phyloP scores from a whole-genome alignment of 2,888 invertebrate species.

The Nomada lathburiana region DNA sequence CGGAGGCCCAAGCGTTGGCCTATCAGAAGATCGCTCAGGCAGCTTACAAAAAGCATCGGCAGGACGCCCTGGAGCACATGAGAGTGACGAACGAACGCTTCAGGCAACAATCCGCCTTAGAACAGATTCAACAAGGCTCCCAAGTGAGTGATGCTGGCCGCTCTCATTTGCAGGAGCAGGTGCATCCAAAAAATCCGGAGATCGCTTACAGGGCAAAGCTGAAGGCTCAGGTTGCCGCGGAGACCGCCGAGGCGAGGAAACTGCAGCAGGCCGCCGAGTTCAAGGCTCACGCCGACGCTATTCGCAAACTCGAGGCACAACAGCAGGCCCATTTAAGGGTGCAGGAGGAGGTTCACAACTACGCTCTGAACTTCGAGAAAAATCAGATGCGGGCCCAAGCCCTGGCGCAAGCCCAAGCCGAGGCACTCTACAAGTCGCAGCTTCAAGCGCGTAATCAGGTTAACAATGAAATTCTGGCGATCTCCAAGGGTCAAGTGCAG shows the following conservation, averaged over 20 bases:
- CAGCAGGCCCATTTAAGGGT: constrained; percentile 80
- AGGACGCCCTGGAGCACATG: constrained; percentile 80
- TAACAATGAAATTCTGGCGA: constrained; percentile 77
- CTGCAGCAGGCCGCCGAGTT: constrained; percentile 81
- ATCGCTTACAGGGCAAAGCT: constrained; percentile 78
- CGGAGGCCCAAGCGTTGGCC: constrained; percentile 80
- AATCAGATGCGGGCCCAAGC: constrained; percentile 81
- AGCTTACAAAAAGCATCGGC: constrained; percentile 79
- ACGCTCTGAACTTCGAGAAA: constrained; percentile 80
- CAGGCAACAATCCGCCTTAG: constrained; percentile 79
- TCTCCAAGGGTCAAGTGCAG: constrained; percentile 77
- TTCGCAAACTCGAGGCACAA: constrained; percentile 80
- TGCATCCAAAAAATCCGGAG: constrained; percentile 78
- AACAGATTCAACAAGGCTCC: constrained; percentile 81
- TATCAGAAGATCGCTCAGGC: constrained; percentile 81
- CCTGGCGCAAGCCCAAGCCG: constrained; percentile 81
- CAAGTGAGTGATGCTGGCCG: constrained; percentile 82
- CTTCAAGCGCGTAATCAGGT: constrained; percentile 78
- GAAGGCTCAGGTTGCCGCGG: constrained; percentile 78
- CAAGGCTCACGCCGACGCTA: constrained; percentile 82
- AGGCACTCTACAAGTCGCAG: constrained; percentile 79
- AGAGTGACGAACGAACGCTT: constrained; percentile 78
- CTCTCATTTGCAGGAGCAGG: constrained; percentile 76
- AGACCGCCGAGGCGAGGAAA: constrained; percentile 79
- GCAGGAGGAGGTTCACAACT: constrained; percentile 80